Base-by-base conservation (phyloP, 2,113 vertebrate genomes). In the Tenebrosternarchus preto region DNA sequence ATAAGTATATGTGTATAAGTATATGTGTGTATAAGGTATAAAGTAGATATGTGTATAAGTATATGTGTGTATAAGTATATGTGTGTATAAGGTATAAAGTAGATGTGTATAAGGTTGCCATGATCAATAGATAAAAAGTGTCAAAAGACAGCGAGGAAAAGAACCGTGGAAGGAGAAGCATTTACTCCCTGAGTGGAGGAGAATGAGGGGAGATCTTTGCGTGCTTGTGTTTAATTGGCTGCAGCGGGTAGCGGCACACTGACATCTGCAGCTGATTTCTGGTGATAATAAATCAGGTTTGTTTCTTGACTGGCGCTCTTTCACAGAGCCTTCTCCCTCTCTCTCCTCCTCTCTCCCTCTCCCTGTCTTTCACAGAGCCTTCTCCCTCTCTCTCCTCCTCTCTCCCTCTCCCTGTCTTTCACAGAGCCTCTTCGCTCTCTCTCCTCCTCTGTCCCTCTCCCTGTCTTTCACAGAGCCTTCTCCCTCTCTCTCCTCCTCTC, bases 281-380 rank as follows among this genome's bases (percentile, higher is more conserved):
- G 85, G 92, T 90, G 93, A 93, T 92, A 94, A 95, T 96, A 95
- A 95, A 96, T 96, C 94, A 95, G 93, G 85, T 92, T 92, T 92
- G 88, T 91, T 87, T 92, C 91, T 90, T 84, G 43, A 83, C 87
- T 92, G 89, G 88, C 92, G 86, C 86, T 87, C 87, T 89, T 91
- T 89, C 88, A 92, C 81, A 82, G 78, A 59, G 84, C 85, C 88
- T 88, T 90, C 77, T n/a, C 80, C 87, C 84, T 82, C 69, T 74
- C 84, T 74, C 9, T 27, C 31, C 81, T 75, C 77, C 73, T 84
- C 53, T 73, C 17, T 78, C 59, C 82, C 55, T 84, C 69, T 78
- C 85, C 80, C 81, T 74, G 81, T 78, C 67, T 74, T 59, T 72
- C n/a, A n/a, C n/a, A n/a, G n/a, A n/a, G n/a, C 74, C 82, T 77